Evolutionary conservation across 2,888 invertebrate species (phyloP).

Genomic region (Napeogenes inachia): DNA sequence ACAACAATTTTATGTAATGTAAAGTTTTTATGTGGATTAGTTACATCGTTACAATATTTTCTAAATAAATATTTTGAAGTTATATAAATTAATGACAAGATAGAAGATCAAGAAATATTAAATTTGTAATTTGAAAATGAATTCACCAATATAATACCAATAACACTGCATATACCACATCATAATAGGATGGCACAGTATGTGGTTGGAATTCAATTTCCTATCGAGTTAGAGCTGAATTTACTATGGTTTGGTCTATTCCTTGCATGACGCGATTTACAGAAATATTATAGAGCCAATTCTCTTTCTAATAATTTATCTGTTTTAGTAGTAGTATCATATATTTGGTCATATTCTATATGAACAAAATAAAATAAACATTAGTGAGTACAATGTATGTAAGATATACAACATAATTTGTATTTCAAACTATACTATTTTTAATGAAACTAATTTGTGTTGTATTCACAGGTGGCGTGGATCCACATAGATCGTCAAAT

Average conservation of each 20-base stretch:
- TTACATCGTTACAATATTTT: too few species aligned
- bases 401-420: too few species aligned
- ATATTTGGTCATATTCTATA: too few species aligned
- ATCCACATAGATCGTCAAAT: constrained; percentile 96
- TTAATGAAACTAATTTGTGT: background rate
- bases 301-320: constrained; percentile 5
- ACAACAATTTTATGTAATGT: too few species aligned
- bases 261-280: constrained; percentile 31
- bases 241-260: constrained; percentile 36
- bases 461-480: constrained; percentile 88
- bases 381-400: too few species aligned
- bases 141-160: constrained; percentile 29
- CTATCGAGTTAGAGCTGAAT: constrained; percentile 44
- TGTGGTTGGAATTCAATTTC: constrained; percentile 51
- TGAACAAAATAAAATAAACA: too few species aligned
- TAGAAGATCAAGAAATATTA: background rate
- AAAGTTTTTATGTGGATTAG: too few species aligned
- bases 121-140: background rate
- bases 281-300: constrained; percentile 13
- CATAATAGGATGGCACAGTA: constrained; percentile 34
- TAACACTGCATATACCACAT: constrained; percentile 35
- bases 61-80: too few species aligned
- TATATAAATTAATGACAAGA: background rate
- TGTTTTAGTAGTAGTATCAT: too few species aligned
- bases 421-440: too few species aligned